Evolutionary conservation across 2,797 vertebrate genomes (phyloP), one percentile per base, ranked within the genome.

Genomic region (Eulemur rubriventer): DNA sequence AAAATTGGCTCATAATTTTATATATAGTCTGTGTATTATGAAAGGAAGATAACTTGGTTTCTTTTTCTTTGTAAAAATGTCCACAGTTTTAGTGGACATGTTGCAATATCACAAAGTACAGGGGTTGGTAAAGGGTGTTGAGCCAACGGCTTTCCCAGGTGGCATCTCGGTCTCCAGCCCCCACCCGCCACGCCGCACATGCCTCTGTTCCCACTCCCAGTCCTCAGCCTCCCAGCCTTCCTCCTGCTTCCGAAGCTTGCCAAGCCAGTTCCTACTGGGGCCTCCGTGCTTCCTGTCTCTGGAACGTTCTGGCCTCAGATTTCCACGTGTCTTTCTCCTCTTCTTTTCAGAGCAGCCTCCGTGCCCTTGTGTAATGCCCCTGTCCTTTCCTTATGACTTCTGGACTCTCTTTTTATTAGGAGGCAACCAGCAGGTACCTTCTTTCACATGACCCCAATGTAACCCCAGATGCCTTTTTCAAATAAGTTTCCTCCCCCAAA

Each of bases 181-280:
- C 7, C 7, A 18, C 16, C 28, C 50, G 7, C 0, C 0, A 10
- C 6, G 2, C 30, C 4, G 3, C 48, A 1, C 0, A 5, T 3
- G 3, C 13, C 11, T 50, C 76, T 28, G 13, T 75, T 30, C 13
- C 28, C 7, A 12, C 33, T 73, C 16, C 14, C 2, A 5, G 6
- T 35, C 7, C 4, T 18, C 13, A 9, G 72, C 26, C 30, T 3
- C 7, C 3, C 0, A 1, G n/a, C 3, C 16, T 17, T 41, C 50
- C 17, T 6, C 33, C 41, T 24, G 20, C 14, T 12, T 18, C 35
- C 11, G 48, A 43, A 8, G 9, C 30, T 18, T 12, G 35, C 14
- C 57, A 63, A n/a, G 0, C 41, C 10, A 6, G 6, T 8, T 30
- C 38, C 7, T 13, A 22, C 0, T 10, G 41, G 2, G 22, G 50